Evolutionary conservation across 1,140 invertebrate genomes (phyloP).

Genomic region (Paramacrobiotus metropolitanus): DNA sequence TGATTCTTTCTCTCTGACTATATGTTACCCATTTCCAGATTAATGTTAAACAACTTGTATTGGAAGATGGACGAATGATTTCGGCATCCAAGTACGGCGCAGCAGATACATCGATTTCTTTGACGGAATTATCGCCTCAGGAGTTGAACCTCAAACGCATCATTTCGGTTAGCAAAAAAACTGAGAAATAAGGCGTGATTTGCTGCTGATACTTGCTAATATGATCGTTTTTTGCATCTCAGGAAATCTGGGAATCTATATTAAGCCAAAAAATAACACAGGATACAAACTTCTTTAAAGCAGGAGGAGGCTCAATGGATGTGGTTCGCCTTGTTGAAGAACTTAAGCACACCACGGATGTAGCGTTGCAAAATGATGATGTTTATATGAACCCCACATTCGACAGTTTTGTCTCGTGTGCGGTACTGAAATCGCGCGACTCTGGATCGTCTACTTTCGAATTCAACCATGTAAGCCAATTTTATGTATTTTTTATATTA

Average conservation of each 20-base stretch:
- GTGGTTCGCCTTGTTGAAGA: constrained; percentile 73
- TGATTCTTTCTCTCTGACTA: too few species aligned
- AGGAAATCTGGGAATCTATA: constrained; percentile 58
- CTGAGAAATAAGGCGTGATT: constrained; percentile 5
- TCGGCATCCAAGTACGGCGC: constrained; percentile 50
- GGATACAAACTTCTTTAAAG: constrained; percentile 68
- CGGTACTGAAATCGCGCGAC: constrained; percentile 40
- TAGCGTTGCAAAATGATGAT: constrained; percentile 60
- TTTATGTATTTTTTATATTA: constrained; percentile 6
- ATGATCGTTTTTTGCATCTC: constrained; percentile 18
- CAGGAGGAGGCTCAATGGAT: constrained; percentile 83
- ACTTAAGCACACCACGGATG: constrained; percentile 50
- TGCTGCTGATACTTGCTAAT: constrained; percentile 8
- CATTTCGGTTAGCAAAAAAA: constrained; percentile 17
- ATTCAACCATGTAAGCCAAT: constrained; percentile 40
- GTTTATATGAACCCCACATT: constrained; percentile 79
- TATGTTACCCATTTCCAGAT: too few species aligned
- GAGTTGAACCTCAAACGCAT: constrained; percentile 39
- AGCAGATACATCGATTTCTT: constrained; percentile 29
- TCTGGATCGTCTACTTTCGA: constrained; percentile 26
- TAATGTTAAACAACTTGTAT: constrained; percentile 37
- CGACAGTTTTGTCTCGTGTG: constrained; percentile 42
- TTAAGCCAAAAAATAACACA: constrained; percentile 47
- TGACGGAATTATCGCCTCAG: constrained; percentile 45
- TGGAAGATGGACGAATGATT: constrained; percentile 55